Evolutionary conservation across 2,888 invertebrate species (phyloP).

Genomic region (Heliconius ismenius): DNA sequence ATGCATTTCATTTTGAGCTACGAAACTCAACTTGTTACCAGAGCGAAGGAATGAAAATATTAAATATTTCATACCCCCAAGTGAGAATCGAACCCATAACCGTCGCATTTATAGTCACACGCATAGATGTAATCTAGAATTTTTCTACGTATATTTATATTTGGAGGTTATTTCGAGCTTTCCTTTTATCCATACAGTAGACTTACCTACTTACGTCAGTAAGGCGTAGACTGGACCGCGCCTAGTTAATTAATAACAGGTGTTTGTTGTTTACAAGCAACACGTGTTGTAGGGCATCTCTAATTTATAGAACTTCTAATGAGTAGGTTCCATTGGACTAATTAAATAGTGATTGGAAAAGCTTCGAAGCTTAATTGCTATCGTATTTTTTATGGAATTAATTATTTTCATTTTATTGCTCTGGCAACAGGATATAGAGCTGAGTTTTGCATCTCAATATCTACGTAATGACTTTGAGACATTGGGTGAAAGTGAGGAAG

Average conservation of each 20-base stretch:
- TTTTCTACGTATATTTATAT: background rate
- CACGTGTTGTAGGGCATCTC: conserved; percentile 1
- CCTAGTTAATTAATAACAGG: conserved; percentile 19
- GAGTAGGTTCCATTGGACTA: background rate
- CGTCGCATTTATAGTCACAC: no score
- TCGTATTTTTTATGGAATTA: background rate
- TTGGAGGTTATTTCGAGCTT: background rate
- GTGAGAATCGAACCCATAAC: no score
- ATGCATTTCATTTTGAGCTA: no score
- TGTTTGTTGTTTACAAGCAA: conserved; percentile 4
- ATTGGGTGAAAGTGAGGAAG: no score
- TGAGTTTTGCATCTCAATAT: background rate
- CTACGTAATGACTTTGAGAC: background rate
- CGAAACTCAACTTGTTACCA: no score
- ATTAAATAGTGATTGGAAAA: conserved; percentile 12
- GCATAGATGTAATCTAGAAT: no score
- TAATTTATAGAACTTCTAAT: background rate
- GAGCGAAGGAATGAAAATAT: no score
- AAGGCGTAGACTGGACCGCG: conserved; percentile 14
- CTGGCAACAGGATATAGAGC: background rate
- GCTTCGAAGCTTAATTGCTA: background rate
- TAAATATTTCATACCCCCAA: no score
- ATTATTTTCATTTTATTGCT: background rate
- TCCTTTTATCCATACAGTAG: background rate
- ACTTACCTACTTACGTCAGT: background rate